Evolutionary conservation across 2,888 invertebrate genomes (phyloP), one percentile per base, ranked within the genome.

Genomic region (Hetaerina titia): DNA sequence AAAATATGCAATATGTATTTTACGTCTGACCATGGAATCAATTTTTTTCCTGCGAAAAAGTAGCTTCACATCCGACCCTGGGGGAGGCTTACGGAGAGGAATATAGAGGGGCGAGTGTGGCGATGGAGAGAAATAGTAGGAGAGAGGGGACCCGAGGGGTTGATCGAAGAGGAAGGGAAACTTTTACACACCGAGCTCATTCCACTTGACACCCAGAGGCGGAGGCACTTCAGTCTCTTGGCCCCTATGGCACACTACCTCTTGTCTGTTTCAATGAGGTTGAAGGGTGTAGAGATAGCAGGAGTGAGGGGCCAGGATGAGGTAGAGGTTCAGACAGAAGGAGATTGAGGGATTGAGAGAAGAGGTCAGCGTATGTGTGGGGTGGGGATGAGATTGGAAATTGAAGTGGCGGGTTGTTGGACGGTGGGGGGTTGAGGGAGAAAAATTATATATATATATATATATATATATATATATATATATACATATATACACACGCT

Each of bases 201-300:
- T 92, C 92, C 69, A 45, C 92, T 92, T 92, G 92, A 92, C 92
- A 92, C 69, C 92, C 92, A 25, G 64, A 63, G 31, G 64, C 45
- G 45, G 56, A 69, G 92, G 69, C 92, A 92, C 69, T 92, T 17
- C 25, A 19, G 2, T 74, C 90, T 17, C 22, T 69, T 19, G 57
- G 58, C 57, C 57, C 89, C 89, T 22, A 56, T n/a, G 89, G 58
- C 69, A 1, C 56, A 45, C 11, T n/a, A 22, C 92, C 56, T 69
- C 92, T 45, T 69, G 92, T 92, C 92, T 45, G 69, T 64, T 92
- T 64, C 25, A 92, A 92, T 69, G 69, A 92, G 64, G 45, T 60
- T 69, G 69, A 69, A 92, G 69, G 31, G 64, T 64, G 69, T 63
- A 69, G 92, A 25, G 56, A 56, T 64, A 45, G 45, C 45, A 56